phyloP scores from a whole-genome alignment of 2,113 vertebrate genomes.

The Pseudolaguvia tuberculata region DNA sequence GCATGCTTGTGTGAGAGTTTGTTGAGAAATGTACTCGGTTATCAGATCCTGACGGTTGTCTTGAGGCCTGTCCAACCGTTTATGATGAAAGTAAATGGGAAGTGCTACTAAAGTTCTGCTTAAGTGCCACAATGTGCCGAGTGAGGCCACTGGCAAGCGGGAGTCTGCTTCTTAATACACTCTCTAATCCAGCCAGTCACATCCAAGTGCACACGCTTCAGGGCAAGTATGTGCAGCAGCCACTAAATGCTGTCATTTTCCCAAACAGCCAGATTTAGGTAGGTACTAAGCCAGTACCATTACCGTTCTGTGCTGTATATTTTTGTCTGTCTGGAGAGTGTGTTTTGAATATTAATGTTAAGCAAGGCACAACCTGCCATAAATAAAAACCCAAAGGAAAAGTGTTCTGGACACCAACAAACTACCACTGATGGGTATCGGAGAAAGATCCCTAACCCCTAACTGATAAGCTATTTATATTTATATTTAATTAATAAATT shows the following conservation, averaged over 20 bases:
- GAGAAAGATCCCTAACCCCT: not conserved
- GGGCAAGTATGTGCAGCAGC: slow-evolving; percentile 2
- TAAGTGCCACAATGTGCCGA: slow-evolving; percentile 40
- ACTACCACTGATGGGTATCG: not conserved
- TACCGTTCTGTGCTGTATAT: not conserved
- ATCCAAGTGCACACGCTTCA: slow-evolving; percentile 2
- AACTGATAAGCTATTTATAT: not conserved
- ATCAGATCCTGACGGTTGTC: slow-evolving; percentile 41
- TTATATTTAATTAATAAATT: too few species aligned
- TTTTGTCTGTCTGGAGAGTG: not conserved
- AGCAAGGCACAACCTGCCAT: not conserved
- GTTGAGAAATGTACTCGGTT: slow-evolving; percentile 38
- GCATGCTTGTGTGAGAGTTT: not conserved
- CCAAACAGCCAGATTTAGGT: slow-evolving; percentile 13
- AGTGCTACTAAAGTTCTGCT: slow-evolving; percentile 34
- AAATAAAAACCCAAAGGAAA: not conserved
- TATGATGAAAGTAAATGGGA: slow-evolving; percentile 43
- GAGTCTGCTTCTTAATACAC: slow-evolving; percentile 29
- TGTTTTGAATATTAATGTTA: slow-evolving; percentile 10
- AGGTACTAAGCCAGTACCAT: not conserved
- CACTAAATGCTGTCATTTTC: slow-evolving; percentile 6
- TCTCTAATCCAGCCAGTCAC: slow-evolving; percentile 24
- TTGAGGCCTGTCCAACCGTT: slow-evolving; percentile 40
- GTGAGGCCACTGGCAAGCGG: slow-evolving; percentile 42
- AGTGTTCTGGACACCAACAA: not conserved